Evolutionary conservation across 2,797 vertebrate genomes (phyloP), one percentile per base, ranked within the genome.

Genomic region (Microctenopoma lineatum): DNA sequence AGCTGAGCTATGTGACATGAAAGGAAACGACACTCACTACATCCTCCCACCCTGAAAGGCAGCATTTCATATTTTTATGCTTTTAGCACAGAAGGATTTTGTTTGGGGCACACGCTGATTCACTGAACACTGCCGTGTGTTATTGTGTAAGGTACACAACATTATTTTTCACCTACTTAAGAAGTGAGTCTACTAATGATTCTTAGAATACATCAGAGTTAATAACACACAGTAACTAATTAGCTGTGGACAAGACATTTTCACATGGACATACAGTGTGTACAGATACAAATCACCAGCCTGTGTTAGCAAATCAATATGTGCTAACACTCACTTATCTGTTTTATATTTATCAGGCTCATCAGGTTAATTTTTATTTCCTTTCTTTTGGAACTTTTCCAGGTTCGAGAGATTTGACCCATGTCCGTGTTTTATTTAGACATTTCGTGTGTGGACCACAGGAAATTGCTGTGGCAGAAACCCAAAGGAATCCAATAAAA

Each of bases 1-100:
- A 54, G 66, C 65, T 3, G 9, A 76, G 72, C 36, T 54, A 8
- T 54, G 48, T 16, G 61, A 71, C 60, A 80, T 69, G 72, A 81
- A 79, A 71, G 47, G 50, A 77, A 70, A 63, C 54, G 47, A 41
- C 41, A 5, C 39, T n/a, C 42, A 11, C 29, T 4, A 36, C 70
- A 57, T 45, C 78, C 59, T 62, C 59, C 38, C 27, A 15, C 47
- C 4, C 34, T 58, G 34, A 46, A 2, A 56, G 41, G 38, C 77
- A 68, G 75, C 10, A 18, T 41, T 51, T 18, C 10, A 25, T 5
- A 16, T 52, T 41, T 66, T 29, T 38, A 45, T 27, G 61, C 7
- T 66, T 58, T 18, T n/a, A 51, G 11, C 26, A n/a, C 14, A 39
- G 51, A 46, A 34, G 16, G 60, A 54, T 48, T 73, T 53, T 18